Evolutionary conservation across 2,888 invertebrate genomes (phyloP), one percentile per base, ranked within the genome.

Genomic region (Diloba caeruleocephala): DNA sequence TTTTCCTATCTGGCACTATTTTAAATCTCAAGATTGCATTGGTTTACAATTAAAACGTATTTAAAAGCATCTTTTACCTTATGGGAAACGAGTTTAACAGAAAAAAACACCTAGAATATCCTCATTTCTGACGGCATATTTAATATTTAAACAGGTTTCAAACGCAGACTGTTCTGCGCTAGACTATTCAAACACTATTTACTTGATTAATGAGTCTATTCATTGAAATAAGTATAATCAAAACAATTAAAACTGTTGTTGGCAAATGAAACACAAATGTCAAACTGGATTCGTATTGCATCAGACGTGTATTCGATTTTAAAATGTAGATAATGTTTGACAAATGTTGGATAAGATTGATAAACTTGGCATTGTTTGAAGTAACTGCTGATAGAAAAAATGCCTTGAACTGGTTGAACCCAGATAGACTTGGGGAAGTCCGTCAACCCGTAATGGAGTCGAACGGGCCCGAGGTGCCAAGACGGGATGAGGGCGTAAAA

Each of bases 111-210:
- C 34, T 23, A n/a, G 31, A 32, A 26, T n/a, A 51, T 57, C 46
- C 63, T 51, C 17, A 29, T 32, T 48, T 23, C 15, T 51, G 54
- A 54, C 55, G 51, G 34, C 38, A n/a, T n/a, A 59, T 29, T 29
- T 12, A 0, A 17, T 42, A 29, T 55, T 48, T 39, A 13, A 37
- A 51, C 44, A 55, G 17, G 28, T 48, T 29, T 15, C 15, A 33
- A 38, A 21, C 21, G 14, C 13, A 31, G 6, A 21, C 9, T 37
- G 37, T 34, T 26, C 12, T 46, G n/a, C 6, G 29, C 39, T 26
- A 13, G 12, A 38, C 45, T 13, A 59, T 59, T 53, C 34, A 38
- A 21, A 13, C n/a, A 38, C 45, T 13, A 59, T 59, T 53, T 39
- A 38, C 42, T 32, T 46, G 2, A 43, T 50, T 56, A 53, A 34